Conservation (phyloP, 2,888 invertebrate species). For the Eupithecia centaureata region DNA sequence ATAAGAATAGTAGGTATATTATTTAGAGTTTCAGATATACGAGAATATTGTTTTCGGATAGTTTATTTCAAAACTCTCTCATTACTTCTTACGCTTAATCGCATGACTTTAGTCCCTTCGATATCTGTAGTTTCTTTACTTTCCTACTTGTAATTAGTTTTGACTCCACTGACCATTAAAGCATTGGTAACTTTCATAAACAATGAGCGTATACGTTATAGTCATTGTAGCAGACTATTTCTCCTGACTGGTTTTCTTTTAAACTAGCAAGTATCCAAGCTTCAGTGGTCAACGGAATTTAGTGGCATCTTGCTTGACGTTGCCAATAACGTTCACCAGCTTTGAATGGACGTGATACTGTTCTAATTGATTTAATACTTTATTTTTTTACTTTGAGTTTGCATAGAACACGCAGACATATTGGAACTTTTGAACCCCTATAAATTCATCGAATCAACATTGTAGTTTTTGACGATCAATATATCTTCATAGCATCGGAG, state of each 20-base stretch:
- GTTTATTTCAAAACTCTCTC: background rate
- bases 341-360: slow-evolving; percentile 71
- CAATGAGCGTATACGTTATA: background rate
- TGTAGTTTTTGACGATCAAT: background rate
- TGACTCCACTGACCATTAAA: slow-evolving; percentile 37
- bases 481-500: background rate
- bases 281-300: slow-evolving; percentile 23
- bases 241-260: background rate
- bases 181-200: background rate
- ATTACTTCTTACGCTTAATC: slow-evolving; percentile 45
- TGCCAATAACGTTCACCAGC: slow-evolving; percentile 66
- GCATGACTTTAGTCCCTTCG: slow-evolving; percentile 51
- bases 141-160: slow-evolving; percentile 38
- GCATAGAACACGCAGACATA: slow-evolving; percentile 74
- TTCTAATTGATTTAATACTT: slow-evolving; percentile 59
- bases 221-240: background rate
- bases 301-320: slow-evolving; percentile 49
- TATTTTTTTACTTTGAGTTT: slow-evolving; percentile 68
- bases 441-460: background rate
- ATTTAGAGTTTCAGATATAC: background rate
- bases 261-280: background rate
- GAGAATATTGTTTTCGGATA: background rate
- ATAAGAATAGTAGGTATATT: too few species aligned
- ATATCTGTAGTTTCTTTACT: slow-evolving; percentile 40
- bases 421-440: slow-evolving; percentile 55